Conservation (phyloP, 2,113 vertebrate genomes). For the Emydura subglobosa region DNA sequence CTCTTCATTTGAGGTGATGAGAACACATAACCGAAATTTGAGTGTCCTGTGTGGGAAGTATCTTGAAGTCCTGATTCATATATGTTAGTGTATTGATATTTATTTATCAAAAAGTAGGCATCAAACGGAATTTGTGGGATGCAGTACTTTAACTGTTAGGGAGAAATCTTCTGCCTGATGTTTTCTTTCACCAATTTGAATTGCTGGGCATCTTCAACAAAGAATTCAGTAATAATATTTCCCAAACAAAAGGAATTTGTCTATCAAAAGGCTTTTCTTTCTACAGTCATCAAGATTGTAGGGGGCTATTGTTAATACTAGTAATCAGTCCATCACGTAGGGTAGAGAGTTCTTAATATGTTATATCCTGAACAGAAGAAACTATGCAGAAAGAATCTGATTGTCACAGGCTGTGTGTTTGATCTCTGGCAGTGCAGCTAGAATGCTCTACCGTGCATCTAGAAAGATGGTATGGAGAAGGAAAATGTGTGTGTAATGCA, state of each 20-base stretch:
- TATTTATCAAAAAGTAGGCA: neutral
- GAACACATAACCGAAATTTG: neutral
- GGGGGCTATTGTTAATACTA: neutral
- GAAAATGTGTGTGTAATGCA: neutral
- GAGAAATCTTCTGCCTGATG: neutral
- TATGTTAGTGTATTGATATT: neutral
- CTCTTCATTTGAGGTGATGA: neutral
- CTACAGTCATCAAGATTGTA: neutral
- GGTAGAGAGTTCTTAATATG: neutral
- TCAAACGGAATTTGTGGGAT: neutral
- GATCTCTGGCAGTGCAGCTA: neutral
- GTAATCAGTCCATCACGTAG: neutral
- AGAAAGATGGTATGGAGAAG: neutral
- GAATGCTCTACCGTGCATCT: accelerated
- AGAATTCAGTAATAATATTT: neutral
- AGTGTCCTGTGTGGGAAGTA: neutral
- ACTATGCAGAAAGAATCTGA: neutral
- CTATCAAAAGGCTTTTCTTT: slow-evolving; percentile 3
- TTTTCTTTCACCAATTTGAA: slow-evolving; percentile 20
- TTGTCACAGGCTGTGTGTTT: neutral
- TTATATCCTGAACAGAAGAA: slow-evolving; percentile 1
- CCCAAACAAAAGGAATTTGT: slow-evolving; percentile 17
- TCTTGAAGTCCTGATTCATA: neutral
- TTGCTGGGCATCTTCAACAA: slow-evolving; percentile 14
- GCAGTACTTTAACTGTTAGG: neutral